phyloP scores from a whole-genome alignment of 1,140 invertebrate species.

The Cydia fagiglandana region DNA sequence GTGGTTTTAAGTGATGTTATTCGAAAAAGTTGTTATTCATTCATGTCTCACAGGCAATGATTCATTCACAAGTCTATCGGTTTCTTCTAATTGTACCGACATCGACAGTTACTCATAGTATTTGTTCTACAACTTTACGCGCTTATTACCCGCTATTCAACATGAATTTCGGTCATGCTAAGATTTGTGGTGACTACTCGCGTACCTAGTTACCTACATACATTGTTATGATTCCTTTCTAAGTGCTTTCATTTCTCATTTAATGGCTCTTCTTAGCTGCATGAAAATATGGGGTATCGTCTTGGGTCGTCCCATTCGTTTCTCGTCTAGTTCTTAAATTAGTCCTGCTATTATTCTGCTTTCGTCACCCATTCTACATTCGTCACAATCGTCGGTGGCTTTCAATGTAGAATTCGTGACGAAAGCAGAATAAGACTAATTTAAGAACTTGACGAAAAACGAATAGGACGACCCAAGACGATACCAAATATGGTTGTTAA shows the following conservation, averaged over 20 bases:
- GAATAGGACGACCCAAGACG: no score
- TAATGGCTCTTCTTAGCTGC: neutral
- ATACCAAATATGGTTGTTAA: no score
- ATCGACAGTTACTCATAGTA: neutral
- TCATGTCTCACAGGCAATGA: constrained; percentile 2
- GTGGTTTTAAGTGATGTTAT: neutral
- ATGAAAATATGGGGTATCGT: no score
- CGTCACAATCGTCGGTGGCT: no score
- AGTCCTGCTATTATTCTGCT: no score
- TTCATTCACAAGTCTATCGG: neutral
- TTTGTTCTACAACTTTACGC: neutral
- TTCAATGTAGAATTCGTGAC: no score
- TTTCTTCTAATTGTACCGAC: neutral
- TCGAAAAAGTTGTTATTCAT: constrained; percentile 6
- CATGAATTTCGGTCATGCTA: constrained; percentile 8
- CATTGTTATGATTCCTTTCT: neutral
- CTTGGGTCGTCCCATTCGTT: no score
- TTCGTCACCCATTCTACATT: no score
- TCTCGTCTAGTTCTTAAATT: no score
- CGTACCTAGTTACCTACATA: neutral
- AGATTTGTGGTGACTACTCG: constrained; percentile 2
- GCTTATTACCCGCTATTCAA: neutral
- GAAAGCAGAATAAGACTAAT: no score
- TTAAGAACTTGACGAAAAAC: no score
- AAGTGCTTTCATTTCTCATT: neutral